phyloP scores from a whole-genome alignment of 1,140 invertebrate genomes.

The Nephila pilipes region DNA sequence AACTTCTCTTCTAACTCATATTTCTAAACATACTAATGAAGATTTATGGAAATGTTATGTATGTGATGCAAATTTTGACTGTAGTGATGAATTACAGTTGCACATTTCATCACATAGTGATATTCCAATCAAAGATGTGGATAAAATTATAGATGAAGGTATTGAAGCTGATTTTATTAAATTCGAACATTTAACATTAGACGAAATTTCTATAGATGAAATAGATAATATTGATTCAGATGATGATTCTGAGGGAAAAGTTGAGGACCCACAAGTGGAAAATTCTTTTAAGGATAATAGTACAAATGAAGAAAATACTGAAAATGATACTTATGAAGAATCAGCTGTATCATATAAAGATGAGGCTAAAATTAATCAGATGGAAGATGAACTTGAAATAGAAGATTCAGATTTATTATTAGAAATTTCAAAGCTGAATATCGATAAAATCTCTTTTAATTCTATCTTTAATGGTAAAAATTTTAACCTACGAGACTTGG shows the following conservation, averaged over 20 bases:
- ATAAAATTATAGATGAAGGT: constrained; percentile 7
- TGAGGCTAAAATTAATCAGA: neutral
- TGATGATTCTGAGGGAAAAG: constrained; percentile 29
- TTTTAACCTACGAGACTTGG: neutral
- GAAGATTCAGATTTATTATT: neutral
- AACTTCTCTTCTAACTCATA: neutral
- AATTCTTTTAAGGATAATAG: neutral
- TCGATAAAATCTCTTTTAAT: neutral
- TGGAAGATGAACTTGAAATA: neutral
- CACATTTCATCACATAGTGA: constrained; percentile 22
- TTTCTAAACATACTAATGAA: neutral
- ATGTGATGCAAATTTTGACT: constrained; percentile 6
- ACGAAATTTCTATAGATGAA: neutral
- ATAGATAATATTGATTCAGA: constrained; percentile 13
- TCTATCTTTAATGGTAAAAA: neutral
- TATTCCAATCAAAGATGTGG: neutral
- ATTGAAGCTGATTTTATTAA: neutral
- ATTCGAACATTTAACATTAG: too few relatives aligned
- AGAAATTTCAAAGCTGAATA: neutral
- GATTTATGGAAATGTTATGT: constrained; percentile 6
- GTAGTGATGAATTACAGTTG: neutral
- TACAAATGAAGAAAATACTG: neutral
- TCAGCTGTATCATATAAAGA: neutral
- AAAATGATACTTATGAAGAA: neutral
- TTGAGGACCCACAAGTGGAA: neutral